Evolutionary conservation across 1,140 invertebrate genomes (phyloP).

Genomic region (Ostrea edulis): DNA sequence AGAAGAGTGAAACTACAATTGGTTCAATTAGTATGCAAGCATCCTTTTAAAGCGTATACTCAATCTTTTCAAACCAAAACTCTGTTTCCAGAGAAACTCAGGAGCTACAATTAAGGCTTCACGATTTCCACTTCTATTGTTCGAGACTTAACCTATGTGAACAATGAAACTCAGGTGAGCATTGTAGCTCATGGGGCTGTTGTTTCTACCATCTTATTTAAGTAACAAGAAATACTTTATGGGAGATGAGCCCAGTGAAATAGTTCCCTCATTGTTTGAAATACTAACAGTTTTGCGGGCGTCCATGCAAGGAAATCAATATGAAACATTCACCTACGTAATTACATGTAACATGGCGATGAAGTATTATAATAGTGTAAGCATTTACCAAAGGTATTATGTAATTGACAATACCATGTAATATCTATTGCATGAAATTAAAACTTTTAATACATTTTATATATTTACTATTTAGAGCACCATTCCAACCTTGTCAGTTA

Average conservation of each 20-base stretch:
- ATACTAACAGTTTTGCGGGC: constrained; percentile 77
- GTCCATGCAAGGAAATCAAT: constrained; percentile 75
- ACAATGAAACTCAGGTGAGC: background rate
- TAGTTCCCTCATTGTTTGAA: constrained; percentile 79
- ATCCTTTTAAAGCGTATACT: too few relatives aligned
- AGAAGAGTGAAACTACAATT: too few relatives aligned
- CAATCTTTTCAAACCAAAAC: too few relatives aligned
- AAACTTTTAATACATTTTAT: too few relatives aligned
- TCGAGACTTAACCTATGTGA: background rate
- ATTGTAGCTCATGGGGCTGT: background rate
- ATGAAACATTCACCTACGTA: constrained; percentile 65
- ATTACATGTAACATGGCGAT: too few relatives aligned
- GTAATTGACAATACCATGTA: background rate
- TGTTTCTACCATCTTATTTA: constrained; percentile 46
- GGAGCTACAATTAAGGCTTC: too few relatives aligned
- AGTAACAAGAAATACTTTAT: constrained; percentile 77
- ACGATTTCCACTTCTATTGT: too few relatives aligned
- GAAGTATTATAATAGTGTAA: too few relatives aligned
- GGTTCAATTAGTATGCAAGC: too few relatives aligned
- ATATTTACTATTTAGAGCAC: constrained; percentile 63
- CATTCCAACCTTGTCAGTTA: constrained; percentile 71
- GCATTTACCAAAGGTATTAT: constrained; percentile 61
- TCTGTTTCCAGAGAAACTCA: too few relatives aligned
- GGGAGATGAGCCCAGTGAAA: constrained; percentile 76
- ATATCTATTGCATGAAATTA: too few relatives aligned